phyloP scores from a whole-genome alignment of 2,797 vertebrate species.

The Eptatretus atami region DNA sequence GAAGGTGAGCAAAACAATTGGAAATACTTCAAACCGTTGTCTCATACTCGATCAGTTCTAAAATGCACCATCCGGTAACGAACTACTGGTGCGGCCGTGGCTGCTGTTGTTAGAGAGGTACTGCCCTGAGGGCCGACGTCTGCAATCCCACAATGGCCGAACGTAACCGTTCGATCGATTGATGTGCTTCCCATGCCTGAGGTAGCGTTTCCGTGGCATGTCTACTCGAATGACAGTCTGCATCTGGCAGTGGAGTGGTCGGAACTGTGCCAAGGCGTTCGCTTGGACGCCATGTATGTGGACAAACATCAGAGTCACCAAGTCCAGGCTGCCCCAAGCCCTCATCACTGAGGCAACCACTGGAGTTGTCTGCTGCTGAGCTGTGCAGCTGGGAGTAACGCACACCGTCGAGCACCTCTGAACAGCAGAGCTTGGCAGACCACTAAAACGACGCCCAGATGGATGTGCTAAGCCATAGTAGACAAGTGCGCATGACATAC shows the following conservation, averaged over 20 bases:
- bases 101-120: conserved; percentile 95
- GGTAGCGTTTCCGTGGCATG: conserved; percentile 96
- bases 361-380: conserved; percentile 62
- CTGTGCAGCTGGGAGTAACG: conserved; percentile 83
- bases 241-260: conserved; percentile 51
- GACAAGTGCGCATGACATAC: conserved; percentile 67
- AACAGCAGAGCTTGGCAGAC: conserved; percentile 86
- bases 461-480: conserved; percentile 89
- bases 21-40: conserved; percentile 53
- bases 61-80: neutral
- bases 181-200: conserved; percentile 97
- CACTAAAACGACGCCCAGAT: conserved; percentile 57
- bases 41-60: conserved; percentile 98
- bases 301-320: too few species aligned
- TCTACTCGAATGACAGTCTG: conserved; percentile 98
- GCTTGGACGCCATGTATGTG: conserved; percentile 49
- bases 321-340: too few species aligned
- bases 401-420: conserved; percentile 94
- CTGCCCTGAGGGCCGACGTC: conserved; percentile 77
- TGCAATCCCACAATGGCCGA: conserved; percentile 98
- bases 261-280: conserved; percentile 54
- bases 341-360: conserved; percentile 13
- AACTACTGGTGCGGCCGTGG: conserved; percentile 31
- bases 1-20: too few species aligned
- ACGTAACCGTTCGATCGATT: conserved; percentile 92